A percentile compares a stretch with the other conserved stretches of the same genome.
Conservation (phyloP, 2,113 vertebrate genomes). For the Ctenomys sociabilis region DNA sequence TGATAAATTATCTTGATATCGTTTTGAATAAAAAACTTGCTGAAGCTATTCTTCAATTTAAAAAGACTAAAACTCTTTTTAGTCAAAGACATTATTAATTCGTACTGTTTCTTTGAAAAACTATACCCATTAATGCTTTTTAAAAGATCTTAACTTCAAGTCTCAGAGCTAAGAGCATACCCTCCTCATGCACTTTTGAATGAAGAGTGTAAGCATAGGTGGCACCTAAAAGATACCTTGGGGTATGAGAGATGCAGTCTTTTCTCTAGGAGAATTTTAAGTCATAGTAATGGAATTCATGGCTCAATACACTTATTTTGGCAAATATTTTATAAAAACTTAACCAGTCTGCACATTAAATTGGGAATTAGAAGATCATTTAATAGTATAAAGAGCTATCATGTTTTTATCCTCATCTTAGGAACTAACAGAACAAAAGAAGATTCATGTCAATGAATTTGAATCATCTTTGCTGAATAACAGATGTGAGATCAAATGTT, state of each 20-base stretch:
- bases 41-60: conserved; percentile 28
- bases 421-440: conserved; percentile 48
- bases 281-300: not conserved
- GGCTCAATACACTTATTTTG: not conserved
- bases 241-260: not conserved
- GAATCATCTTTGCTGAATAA: conserved; percentile 39
- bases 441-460: conserved; percentile 3
- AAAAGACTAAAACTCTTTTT: conserved; percentile 8
- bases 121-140: not conserved
- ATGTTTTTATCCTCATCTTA: conserved; percentile 12
- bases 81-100: not conserved
- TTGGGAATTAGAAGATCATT: conserved; percentile 46
- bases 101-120: not conserved
- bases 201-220: not conserved
- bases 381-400: conserved; percentile 17
- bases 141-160: conserved; percentile 19
- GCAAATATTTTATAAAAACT: conserved; percentile 50
- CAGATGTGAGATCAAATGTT: conserved; percentile 29
- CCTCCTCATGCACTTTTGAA: conserved; percentile 19
- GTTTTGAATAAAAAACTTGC: not conserved
- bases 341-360: conserved; percentile 20
- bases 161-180: not conserved
- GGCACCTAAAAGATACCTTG: not conserved
- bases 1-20: not conserved
- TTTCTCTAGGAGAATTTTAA: conserved; percentile 51